A percentile compares a stretch with the other conserved stretches of the same genome.
phyloP scores from a whole-genome alignment of 2,888 invertebrate genomes.

The Mesopsocus fuscifrons region DNA sequence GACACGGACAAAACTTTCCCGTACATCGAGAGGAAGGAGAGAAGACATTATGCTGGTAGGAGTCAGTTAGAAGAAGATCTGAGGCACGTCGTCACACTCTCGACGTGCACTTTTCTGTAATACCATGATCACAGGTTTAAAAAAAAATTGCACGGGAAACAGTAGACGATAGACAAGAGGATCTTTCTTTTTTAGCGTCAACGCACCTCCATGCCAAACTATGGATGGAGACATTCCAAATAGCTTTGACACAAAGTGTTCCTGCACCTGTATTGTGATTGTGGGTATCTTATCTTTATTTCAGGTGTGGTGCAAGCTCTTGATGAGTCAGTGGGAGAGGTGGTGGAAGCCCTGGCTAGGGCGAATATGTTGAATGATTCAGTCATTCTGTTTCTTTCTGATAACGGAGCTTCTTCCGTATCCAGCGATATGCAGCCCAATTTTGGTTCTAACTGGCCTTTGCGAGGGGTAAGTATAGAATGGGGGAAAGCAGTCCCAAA shows the following conservation, averaged over 20 bases:
- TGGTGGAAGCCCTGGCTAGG: conserved; percentile 32
- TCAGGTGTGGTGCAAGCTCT: conserved; percentile 39
- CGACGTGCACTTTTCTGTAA: too few species aligned
- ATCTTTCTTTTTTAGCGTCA: too few species aligned
- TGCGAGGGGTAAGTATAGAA: conserved; percentile 28
- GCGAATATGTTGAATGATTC: conserved; percentile 36
- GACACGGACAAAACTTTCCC: conserved; percentile 45
- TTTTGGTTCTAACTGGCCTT: conserved; percentile 39
- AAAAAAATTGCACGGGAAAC: too few species aligned
- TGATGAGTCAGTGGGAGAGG: conserved; percentile 39
- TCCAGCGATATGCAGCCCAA: conserved; percentile 32
- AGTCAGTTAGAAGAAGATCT: background rate
- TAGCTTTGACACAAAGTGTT: too few species aligned
- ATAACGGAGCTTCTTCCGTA: conserved; percentile 37
- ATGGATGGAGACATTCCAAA: too few species aligned
- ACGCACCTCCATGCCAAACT: too few species aligned
- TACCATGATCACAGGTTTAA: too few species aligned
- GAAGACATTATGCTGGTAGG: conserved; percentile 54
- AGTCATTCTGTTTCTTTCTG: conserved; percentile 41
- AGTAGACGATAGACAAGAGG: too few species aligned
- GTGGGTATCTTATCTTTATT: too few species aligned
- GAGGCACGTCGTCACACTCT: background rate
- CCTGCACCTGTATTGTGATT: too few species aligned
- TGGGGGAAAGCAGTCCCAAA: too few species aligned
- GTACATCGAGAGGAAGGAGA: conserved; percentile 43